Evolutionary conservation across 2,888 invertebrate species (phyloP).

Genomic region (Pollenia labialis): DNA sequence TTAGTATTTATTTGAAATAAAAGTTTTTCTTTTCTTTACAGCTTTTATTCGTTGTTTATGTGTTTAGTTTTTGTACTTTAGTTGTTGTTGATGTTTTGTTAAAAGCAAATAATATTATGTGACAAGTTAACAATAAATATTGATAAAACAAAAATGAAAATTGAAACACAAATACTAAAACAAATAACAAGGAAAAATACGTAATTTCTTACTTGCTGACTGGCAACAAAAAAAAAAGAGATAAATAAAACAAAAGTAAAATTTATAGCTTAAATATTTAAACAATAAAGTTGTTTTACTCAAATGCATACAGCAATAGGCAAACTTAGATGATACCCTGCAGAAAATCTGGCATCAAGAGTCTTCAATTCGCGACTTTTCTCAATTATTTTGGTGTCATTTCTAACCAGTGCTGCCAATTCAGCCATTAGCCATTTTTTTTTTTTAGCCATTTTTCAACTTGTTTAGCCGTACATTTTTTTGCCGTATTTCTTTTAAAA

Average conservation of each 20-base stretch:
- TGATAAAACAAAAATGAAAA: slow-evolving; percentile 69
- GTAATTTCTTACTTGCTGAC: slow-evolving; percentile 32
- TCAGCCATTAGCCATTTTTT: too few species aligned
- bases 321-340: too few species aligned
- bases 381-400: too few species aligned
- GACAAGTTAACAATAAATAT: slow-evolving; percentile 70
- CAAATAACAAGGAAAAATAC: background rate
- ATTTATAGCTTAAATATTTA: slow-evolving; percentile 63
- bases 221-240: background rate
- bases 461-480: too few species aligned
- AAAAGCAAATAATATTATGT: slow-evolving; percentile 67
- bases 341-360: too few species aligned
- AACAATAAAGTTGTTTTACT: slow-evolving; percentile 55
- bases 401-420: too few species aligned
- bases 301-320: background rate
- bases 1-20: slow-evolving; percentile 53
- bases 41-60: slow-evolving; percentile 53
- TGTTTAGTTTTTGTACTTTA: slow-evolving; percentile 49
- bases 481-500: too few species aligned
- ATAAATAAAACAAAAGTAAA: slow-evolving; percentile 37
- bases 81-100: slow-evolving; percentile 30
- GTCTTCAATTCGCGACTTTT: too few species aligned
- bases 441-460: too few species aligned
- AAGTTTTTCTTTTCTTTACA: slow-evolving; percentile 52
- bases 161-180: slow-evolving; percentile 42